A percentile compares a stretch with the other conserved stretches of the same genome.
Evolutionary conservation across 2,113 vertebrate species (phyloP).

Genomic region (Gopherus flavomarginatus): DNA sequence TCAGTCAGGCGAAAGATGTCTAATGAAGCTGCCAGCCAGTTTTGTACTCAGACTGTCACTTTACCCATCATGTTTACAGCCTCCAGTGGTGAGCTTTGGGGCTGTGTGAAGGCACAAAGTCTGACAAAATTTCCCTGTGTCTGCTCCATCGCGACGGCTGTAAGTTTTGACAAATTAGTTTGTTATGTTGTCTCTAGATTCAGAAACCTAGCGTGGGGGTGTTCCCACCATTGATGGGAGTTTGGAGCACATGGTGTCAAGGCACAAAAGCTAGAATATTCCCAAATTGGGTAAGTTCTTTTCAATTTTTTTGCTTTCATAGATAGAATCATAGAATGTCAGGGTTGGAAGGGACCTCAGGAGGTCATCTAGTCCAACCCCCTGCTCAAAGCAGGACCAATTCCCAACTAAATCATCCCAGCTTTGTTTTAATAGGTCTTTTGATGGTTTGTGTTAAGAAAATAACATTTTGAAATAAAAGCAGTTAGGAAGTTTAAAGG

Average conservation of each 20-base stretch:
- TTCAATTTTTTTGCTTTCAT: not conserved
- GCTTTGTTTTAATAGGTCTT: not conserved
- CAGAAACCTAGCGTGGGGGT: not conserved
- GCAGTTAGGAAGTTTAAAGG: not conserved
- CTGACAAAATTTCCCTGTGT: conserved; percentile 42
- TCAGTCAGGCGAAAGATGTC: conserved; percentile 77
- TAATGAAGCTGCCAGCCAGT: conserved; percentile 80
- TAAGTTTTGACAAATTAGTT: conserved; percentile 73
- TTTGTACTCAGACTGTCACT: conserved; percentile 77
- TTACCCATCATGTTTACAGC: conserved; percentile 70
- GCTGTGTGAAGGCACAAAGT: conserved; percentile 57
- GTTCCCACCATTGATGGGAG: not conserved
- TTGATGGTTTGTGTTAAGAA: not conserved
- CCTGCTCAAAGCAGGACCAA: no score
- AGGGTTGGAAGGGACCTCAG: no score
- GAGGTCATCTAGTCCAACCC: no score
- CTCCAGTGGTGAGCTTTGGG: conserved; percentile 74
- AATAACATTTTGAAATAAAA: not conserved
- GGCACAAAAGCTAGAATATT: not conserved
- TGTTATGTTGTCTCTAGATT: conserved; percentile 4
- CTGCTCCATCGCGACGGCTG: conserved; percentile 31
- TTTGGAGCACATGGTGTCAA: not conserved
- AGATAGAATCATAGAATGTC: no score
- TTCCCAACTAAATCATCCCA: no score
- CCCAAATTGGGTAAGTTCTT: conserved; percentile 8